Base-by-base conservation (phyloP, 2,888 invertebrate genomes). In the Hirtodrosophila alboralis region DNA sequence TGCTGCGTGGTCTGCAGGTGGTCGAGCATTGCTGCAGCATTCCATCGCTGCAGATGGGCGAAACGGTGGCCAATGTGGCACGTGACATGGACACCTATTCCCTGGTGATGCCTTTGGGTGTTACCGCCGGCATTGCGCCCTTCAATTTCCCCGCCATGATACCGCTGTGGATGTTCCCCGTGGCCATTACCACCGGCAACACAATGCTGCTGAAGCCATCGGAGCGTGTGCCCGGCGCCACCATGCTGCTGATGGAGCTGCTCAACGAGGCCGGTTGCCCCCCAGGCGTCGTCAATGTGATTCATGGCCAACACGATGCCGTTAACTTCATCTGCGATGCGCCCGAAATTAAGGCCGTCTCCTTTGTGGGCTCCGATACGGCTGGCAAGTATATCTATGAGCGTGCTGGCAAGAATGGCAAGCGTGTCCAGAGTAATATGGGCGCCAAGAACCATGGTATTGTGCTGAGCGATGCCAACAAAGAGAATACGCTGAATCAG, bases 81-180 rank as follows among this genome's bases (percentile, higher is more conserved):
- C 97, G 96, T 84, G 97, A 99, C 89, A 98, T 99, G 98, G 99
- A 99, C 91, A 97, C 97, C 0, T 94, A 96, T 75, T 96, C 97
- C 7, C 96, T 96, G 90, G 95, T 97, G 75, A 92, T 96, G 38
- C 99, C 99, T 0, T 91, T 99, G 1, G 99, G 99, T 33, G 90
- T 91, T 3, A 95, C 95, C 23, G 96, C 95, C 86, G 98, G 98
- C 41, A 97, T 99, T 81, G 96, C 97, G n/a, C 98, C 98, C 0
- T 99, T 99, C 91, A 99, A 99, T 91, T 99, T 99, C 91, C 99
- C 99, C 0, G 99, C 99, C 23, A 99, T 99, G 99, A 98, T 99
- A 77, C 99, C 99, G 0, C 92, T 99, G 3, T 99, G 99, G 99
- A 96, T 96, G 93, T 95, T 95, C 93, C 96, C 96, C 0, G 92